Percentiles rank a stretch among this genome's conserved stretches.
These are phyloP conservation scores for Himalopsyche kuldschensis DNA, from an alignment of 2,888 invertebrate genomes.

Conservation along the genomic window DNA sequence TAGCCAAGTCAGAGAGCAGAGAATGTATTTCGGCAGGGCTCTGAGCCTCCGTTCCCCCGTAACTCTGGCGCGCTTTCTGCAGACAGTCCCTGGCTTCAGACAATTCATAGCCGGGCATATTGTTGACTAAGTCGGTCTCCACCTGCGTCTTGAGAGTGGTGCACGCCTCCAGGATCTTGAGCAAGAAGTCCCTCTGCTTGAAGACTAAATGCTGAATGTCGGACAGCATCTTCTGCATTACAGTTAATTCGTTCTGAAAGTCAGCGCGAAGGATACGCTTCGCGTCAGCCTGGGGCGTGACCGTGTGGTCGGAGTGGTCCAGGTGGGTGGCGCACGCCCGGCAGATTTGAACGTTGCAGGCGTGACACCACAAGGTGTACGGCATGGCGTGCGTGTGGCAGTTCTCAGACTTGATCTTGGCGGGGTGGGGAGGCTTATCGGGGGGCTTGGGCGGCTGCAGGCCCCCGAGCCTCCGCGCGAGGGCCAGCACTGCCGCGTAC, in stretches of 20 bases:
- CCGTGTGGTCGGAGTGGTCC: conserved; percentile 68
- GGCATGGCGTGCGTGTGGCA: conserved; percentile 75
- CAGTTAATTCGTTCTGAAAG: conserved; percentile 67
- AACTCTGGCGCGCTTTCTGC: conserved; percentile 62
- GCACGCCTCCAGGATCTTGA: conserved; percentile 74
- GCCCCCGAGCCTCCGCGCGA: conserved; percentile 53
- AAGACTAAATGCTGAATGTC: conserved; percentile 71
- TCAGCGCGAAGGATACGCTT: conserved; percentile 68
- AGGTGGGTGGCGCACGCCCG: conserved; percentile 68
- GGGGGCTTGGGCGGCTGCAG: conserved; percentile 33
- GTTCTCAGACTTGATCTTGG: conserved; percentile 56
- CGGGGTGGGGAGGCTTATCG: conserved; percentile 23
- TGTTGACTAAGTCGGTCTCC: conserved; percentile 72
- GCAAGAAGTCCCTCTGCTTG: conserved; percentile 71
- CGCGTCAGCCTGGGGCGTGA: conserved; percentile 68
- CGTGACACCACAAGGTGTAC: conserved; percentile 70
- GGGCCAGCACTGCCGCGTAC: conserved; percentile 66
- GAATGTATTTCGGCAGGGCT: conserved; percentile 64
- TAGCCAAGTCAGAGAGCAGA: conserved; percentile 62
- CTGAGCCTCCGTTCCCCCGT: conserved; percentile 59
- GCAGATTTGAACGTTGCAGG: conserved; percentile 66
- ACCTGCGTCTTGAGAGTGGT: conserved; percentile 74
- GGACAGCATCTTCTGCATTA: conserved; percentile 69
- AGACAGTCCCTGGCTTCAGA: conserved; percentile 67
- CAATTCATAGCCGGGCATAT: conserved; percentile 67